These are phyloP conservation scores for Brachystomella parvula DNA, from an alignment of 1,140 invertebrate species.

Conservation along the genomic window DNA sequence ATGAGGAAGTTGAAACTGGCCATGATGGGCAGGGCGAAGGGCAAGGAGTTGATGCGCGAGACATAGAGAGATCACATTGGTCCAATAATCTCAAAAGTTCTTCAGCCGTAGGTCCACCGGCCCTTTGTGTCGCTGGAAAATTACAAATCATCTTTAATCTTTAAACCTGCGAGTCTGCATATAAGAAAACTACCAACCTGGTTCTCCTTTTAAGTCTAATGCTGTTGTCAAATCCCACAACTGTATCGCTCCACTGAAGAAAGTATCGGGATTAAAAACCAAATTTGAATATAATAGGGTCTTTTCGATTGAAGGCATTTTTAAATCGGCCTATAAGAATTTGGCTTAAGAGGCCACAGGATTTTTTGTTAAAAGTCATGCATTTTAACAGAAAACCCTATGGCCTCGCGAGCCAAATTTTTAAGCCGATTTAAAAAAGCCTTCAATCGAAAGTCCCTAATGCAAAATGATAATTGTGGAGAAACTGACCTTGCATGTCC, in stretches of 20 bases:
- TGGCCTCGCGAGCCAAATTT: no score
- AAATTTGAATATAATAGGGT: no score
- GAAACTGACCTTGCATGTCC: constrained; percentile 59
- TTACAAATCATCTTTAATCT: constrained; percentile 18
- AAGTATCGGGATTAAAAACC: no score
- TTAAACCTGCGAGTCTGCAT: background rate
- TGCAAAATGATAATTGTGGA: background rate
- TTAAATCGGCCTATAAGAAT: no score
- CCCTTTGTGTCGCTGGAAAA: constrained; percentile 46
- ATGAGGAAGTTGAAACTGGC: constrained; percentile 10
- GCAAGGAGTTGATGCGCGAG: constrained; percentile 72
- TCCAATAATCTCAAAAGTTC: constrained; percentile 83
- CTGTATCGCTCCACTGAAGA: constrained; percentile 77
- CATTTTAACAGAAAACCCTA: no score
- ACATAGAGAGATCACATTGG: constrained; percentile 83
- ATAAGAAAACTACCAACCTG: constrained; percentile 45
- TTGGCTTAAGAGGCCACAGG: no score
- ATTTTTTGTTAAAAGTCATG: no score
- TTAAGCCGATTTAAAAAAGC: no score
- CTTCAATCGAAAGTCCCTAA: background rate
- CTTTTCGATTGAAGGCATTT: no score
- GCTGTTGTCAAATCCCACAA: constrained; percentile 98
- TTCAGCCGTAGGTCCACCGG: constrained; percentile 78
- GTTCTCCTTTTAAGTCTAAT: constrained; percentile 66
- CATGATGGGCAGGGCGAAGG: constrained; percentile 69